These are phyloP conservation scores for Sycobia sp. DNA, from an alignment of 1,140 invertebrate species.

Conservation along the genomic window DNA sequence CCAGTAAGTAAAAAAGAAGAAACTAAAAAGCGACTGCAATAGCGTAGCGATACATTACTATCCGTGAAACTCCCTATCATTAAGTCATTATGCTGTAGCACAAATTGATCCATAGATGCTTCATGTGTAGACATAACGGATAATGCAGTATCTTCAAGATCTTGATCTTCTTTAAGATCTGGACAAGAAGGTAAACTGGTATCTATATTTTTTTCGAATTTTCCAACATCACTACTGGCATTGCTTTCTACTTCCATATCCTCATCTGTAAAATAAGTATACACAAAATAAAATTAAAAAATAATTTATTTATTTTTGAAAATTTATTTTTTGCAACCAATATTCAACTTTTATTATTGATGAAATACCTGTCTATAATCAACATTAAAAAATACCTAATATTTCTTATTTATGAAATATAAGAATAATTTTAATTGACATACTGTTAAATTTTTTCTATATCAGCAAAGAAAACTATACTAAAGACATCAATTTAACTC, in stretches of 20 bases:
- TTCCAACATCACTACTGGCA: slow-evolving; percentile 42
- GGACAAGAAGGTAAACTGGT: slow-evolving; percentile 25
- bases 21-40: slow-evolving; percentile 75
- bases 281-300: too few relatives aligned
- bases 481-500: too few relatives aligned
- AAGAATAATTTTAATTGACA: too few relatives aligned
- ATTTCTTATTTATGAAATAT: too few relatives aligned
- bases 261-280: slow-evolving; percentile 40
- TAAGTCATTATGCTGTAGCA: slow-evolving; percentile 54
- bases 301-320: not conserved
- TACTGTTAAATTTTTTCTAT: too few relatives aligned
- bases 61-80: slow-evolving; percentile 73
- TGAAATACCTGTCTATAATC: too few relatives aligned
- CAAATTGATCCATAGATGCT: slow-evolving; percentile 30
- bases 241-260: slow-evolving; percentile 43
- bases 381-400: too few relatives aligned
- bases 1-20: slow-evolving; percentile 79
- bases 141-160: slow-evolving; percentile 36
- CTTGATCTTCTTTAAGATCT: slow-evolving; percentile 32
- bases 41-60: slow-evolving; percentile 71
- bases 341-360: too few relatives aligned
- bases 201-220: slow-evolving; percentile 36
- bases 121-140: slow-evolving; percentile 41
- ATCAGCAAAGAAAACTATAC: too few relatives aligned
- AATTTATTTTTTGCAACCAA: too few relatives aligned